Conservation (phyloP, 1,140 invertebrate genomes). For the Drosophila fuyamai region DNA sequence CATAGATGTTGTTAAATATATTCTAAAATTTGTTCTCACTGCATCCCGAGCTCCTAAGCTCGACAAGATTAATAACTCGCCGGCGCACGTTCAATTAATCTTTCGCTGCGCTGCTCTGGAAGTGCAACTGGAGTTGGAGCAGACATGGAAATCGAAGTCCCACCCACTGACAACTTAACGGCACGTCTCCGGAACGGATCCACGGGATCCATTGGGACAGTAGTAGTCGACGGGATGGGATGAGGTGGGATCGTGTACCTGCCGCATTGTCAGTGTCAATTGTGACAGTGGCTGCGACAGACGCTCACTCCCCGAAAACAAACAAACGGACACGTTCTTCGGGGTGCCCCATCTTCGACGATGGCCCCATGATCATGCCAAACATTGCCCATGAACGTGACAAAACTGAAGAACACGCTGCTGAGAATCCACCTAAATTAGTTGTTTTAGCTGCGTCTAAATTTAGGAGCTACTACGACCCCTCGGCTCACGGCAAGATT, state of each 20-base stretch:
- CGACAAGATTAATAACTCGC: conserved; percentile 79
- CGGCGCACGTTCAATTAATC: conserved; percentile 81
- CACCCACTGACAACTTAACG: conserved; percentile 74
- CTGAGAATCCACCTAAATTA: conserved; percentile 69
- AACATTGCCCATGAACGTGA: conserved; percentile 79
- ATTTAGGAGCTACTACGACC: conserved; percentile 55
- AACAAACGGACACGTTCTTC: conserved; percentile 70
- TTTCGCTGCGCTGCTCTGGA: conserved; percentile 52
- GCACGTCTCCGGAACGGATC: conserved; percentile 58
- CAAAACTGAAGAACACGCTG: conserved; percentile 75
- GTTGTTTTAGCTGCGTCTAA: conserved; percentile 80
- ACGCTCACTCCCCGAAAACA: conserved; percentile 50
- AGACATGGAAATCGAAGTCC: conserved; percentile 45
- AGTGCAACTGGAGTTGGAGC: conserved; percentile 35
- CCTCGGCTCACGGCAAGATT: conserved; percentile 17
- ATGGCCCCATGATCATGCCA: conserved; percentile 29
- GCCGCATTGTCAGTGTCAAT: conserved; percentile 81
- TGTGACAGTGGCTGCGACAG: conserved; percentile 72
- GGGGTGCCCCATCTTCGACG: not conserved
- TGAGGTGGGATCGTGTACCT: conserved; percentile 68
- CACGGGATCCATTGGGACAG: conserved; percentile 22
- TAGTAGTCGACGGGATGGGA: conserved; percentile 44
- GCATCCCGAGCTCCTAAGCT: conserved; percentile 51
- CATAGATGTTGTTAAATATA: not conserved
- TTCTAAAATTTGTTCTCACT: conserved; percentile 14